A percentile compares a stretch with the other conserved stretches of the same genome.
These are phyloP conservation scores for Pseudolaguvia tuberculata DNA, from an alignment of 2,113 vertebrate species.

Conservation along the genomic window DNA sequence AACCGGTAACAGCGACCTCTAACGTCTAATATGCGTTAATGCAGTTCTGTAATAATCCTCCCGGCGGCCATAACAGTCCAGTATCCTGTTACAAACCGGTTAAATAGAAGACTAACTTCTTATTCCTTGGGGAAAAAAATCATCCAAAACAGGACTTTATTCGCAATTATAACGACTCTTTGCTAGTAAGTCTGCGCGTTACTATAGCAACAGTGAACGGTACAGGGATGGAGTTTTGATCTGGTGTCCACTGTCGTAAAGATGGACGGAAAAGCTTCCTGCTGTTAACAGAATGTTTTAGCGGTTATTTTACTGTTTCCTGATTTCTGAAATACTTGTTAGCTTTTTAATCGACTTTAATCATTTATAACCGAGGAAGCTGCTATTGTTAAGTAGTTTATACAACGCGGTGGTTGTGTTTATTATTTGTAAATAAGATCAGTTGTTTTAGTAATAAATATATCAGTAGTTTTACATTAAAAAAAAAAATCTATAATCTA, in stretches of 20 bases:
- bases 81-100: conserved; percentile 36
- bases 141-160: background rate
- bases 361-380: background rate
- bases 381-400: background rate
- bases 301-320: background rate
- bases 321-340: background rate
- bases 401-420: background rate
- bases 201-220: background rate
- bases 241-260: background rate
- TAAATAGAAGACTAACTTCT: conserved; percentile 35
- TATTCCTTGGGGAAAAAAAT: conserved; percentile 21
- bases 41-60: background rate
- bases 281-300: background rate
- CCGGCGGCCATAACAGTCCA: conserved; percentile 38
- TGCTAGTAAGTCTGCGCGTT: conserved; percentile 27
- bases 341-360: background rate
- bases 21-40: background rate
- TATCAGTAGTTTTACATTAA: background rate
- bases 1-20: conserved; percentile 12
- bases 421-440: background rate
- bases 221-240: background rate
- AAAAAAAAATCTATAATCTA: too few species aligned
- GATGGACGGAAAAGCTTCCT: conserved; percentile 6
- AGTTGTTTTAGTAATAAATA: too few species aligned
- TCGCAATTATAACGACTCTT: background rate